Evolutionary conservation across 2,797 vertebrate species (phyloP), one percentile per base, ranked within the genome.

Genomic region (Protonibea diacanthus): DNA sequence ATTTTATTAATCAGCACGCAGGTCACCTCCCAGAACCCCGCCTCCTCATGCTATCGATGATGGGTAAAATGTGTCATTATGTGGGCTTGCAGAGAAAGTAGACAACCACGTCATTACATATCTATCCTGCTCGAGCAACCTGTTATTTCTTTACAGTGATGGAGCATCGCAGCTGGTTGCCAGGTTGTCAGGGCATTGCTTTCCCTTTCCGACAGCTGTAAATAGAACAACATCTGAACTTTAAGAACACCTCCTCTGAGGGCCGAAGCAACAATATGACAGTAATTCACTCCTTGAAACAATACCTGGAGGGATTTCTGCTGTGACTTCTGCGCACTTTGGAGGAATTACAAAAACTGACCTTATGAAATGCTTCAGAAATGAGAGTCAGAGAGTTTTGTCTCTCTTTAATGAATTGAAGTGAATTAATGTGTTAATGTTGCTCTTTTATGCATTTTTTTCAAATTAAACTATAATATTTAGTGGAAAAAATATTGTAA

Each of bases 1-100:
- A 91, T 91, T 86, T 81, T 82, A 90, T 89, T 90, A 88, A 92
- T 90, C 85, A 92, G 86, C 91, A 87, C 84, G 72, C 84, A 78
- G 73, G 74, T 84, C 61, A 58, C 79, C 81, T 83, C 85, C 68
- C 80, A 56, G 76, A 86, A 53, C 76, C 59, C 84, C 76, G 74
- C 81, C 89, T 85, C 82, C 84, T 74, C 69, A 56, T 62, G 40
- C 52, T 78, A 83, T 83, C 81, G 84, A 92, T 80, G 80, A 86
- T 77, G 67, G 70, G 64, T 76, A 62, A 85, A 82, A 85, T 76
- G 23, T 84, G 80, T 75, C 80, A 84, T 88, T 74, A 76, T 29
- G 45, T 25, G 66, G 57, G 40, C 67, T 52, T 79, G 74, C 71
- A 53, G 55, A 65, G 66, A 65, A 86, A 71, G n/a, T 25, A 52